Conservation (phyloP, 1,140 invertebrate genomes). For the Tenebrio molitor region DNA sequence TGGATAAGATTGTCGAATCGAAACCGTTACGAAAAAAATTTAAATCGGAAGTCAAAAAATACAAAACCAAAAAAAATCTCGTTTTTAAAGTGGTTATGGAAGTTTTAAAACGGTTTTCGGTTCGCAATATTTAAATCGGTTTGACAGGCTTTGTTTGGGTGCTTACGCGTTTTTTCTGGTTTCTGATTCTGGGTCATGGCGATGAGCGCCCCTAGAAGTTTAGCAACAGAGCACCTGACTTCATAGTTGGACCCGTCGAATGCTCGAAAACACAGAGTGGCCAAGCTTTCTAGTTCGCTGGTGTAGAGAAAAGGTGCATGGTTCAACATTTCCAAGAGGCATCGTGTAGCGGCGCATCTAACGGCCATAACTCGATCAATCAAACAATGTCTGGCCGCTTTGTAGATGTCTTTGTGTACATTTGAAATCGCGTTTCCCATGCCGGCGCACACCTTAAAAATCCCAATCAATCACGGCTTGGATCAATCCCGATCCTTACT, state of each 20-base stretch:
- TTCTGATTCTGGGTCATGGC: constrained; percentile 82
- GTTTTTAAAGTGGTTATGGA: too few relatives aligned
- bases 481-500: constrained; percentile 65
- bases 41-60: too few relatives aligned
- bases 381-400: constrained; percentile 86
- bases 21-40: too few relatives aligned
- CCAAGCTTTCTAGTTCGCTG: constrained; percentile 89
- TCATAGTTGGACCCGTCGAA: constrained; percentile 97
- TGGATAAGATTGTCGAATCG: too few relatives aligned
- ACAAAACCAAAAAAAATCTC: too few relatives aligned
- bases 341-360: constrained; percentile 89
- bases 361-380: constrained; percentile 94
- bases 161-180: constrained; percentile 65
- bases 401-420: constrained; percentile 94
- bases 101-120: too few relatives aligned
- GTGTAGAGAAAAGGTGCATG: constrained; percentile 91
- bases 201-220: constrained; percentile 88
- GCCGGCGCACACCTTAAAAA: constrained; percentile 78
- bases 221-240: constrained; percentile 91
- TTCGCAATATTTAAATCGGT: constrained; percentile 12
- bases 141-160: neutral
- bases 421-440: constrained; percentile 90
- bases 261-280: constrained; percentile 90
- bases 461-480: neutral
- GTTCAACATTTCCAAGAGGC: constrained; percentile 90